Percentiles rank a stretch among this genome's conserved stretches.
Conservation (phyloP, 2,797 vertebrate species). For the Thamnophis elegans region DNA sequence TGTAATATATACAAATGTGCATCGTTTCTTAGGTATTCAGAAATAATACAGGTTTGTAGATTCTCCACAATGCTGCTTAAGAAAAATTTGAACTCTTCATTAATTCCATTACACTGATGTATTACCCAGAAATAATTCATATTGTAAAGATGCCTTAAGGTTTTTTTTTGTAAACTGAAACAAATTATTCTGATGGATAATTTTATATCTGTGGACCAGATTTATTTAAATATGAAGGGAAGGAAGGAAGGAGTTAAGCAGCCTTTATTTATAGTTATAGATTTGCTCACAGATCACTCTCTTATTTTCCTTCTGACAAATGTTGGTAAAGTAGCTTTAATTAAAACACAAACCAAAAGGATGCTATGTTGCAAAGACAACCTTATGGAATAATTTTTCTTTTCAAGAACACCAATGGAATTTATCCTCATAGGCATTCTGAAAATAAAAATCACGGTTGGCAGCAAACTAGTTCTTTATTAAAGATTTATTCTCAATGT, state of each 20-base stretch:
- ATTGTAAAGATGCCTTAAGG: neutral
- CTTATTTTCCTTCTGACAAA: neutral
- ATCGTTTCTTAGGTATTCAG: neutral
- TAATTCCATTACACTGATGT: neutral
- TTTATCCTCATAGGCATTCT: neutral
- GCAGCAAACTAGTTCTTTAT: neutral
- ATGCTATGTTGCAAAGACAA: neutral
- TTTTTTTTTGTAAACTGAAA: neutral
- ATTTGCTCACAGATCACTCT: neutral
- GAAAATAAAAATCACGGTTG: neutral
- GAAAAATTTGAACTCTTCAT: neutral
- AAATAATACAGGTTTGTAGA: neutral
- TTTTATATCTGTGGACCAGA: neutral
- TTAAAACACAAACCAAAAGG: neutral
- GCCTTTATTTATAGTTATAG: neutral
- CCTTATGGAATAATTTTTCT: neutral
- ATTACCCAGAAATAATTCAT: neutral
- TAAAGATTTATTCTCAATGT: neutral
- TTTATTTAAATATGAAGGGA: neutral
- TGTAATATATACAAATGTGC: neutral
- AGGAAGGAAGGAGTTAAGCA: neutral
- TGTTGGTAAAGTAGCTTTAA: neutral
- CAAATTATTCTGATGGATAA: neutral
- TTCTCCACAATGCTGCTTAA: accelerated
- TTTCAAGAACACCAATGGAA: neutral